Conservation (phyloP, 2,113 vertebrate genomes). For the Brachypteracias leptosomus region DNA sequence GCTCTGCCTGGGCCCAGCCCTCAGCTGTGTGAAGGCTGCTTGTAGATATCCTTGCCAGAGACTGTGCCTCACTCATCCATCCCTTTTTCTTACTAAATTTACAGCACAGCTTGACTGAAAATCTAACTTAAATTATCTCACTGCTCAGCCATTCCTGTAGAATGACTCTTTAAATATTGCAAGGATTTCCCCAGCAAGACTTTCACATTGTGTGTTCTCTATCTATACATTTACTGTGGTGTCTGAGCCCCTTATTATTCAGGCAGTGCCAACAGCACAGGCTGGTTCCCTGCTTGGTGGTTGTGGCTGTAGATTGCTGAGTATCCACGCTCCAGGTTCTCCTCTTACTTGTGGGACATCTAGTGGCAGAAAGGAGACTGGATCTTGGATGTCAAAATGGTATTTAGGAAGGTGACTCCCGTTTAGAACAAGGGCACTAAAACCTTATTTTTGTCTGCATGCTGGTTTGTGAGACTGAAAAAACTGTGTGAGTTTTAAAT, state of each 20-base stretch:
- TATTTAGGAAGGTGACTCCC: not conserved
- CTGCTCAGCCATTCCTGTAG: not conserved
- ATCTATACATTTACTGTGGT: too few species aligned
- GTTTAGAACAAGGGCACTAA: not conserved
- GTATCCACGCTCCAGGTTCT: not conserved
- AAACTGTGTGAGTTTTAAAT: not conserved
- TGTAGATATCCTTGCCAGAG: not conserved
- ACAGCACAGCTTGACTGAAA: not conserved
- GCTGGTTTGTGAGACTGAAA: not conserved
- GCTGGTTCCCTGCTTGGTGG: rapidly evolving
- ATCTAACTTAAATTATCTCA: not conserved
- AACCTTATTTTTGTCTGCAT: not conserved
- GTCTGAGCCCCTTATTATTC: not conserved
- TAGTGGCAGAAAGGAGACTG: constrained; percentile 12
- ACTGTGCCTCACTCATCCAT: too few species aligned
- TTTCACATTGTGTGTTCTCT: rapidly evolving
- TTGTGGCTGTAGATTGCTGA: not conserved
- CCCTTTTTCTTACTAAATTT: not conserved
- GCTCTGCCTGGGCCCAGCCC: not conserved
- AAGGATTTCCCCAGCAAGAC: not conserved
- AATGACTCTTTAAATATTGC: not conserved
- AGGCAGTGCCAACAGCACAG: not conserved
- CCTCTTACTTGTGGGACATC: constrained; percentile 42
- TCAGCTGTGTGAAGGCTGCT: not conserved
- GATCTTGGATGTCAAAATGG: not conserved